Base-by-base conservation (phyloP, 2,888 invertebrate genomes). In the Trachelus troglodyta region DNA sequence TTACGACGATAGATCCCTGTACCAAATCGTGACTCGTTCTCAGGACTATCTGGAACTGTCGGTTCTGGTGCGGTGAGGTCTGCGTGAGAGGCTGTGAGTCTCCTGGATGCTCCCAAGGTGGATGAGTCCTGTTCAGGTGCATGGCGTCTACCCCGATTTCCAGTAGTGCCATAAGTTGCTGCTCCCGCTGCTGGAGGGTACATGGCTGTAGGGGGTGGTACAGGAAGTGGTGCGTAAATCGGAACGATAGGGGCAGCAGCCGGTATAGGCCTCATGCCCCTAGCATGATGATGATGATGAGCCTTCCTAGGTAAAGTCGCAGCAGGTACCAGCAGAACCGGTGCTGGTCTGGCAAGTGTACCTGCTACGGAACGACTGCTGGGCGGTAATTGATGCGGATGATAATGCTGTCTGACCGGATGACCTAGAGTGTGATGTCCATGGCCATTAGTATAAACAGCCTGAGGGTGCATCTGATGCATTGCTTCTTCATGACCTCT, bases 1-100 rank as follows among this genome's bases (percentile, higher is more conserved):
- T 98, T 97, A 89, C 97, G 96, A 86, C 97, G 93, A 90, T 98
- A 98, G 82, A 98, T 97, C n/a, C 96, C 96, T 1, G 96, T 96
- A 76, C 97, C 94, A 87, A 94, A 95, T 12, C 94, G 94, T 69
- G 94, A 94, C 79, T 94, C 94, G 79, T 91, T 91, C 77, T 90
- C 89, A 3, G 89, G 88, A 78, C 88, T 89, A 31, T 91, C 91
- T 0, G 83, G 76, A 1, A 82, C 80, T 75, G 83, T 80, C 76
- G 83, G 77, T 71, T 85, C 83, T 37, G 83, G 83, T 30, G 87
- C 85, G 33, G 90, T 88, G 12, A 92, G 83, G 80, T 91, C 91
- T 1, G 90, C 90, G 80, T 92, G 85, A 15, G 90, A 89, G 34
- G 89, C 89, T 12, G 91, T 89, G 33, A 91, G 81, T 73, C 91